Evolutionary conservation across 2,888 invertebrate species (phyloP), one percentile per base, ranked within the genome.

Genomic region (Dendrolimus pini): DNA sequence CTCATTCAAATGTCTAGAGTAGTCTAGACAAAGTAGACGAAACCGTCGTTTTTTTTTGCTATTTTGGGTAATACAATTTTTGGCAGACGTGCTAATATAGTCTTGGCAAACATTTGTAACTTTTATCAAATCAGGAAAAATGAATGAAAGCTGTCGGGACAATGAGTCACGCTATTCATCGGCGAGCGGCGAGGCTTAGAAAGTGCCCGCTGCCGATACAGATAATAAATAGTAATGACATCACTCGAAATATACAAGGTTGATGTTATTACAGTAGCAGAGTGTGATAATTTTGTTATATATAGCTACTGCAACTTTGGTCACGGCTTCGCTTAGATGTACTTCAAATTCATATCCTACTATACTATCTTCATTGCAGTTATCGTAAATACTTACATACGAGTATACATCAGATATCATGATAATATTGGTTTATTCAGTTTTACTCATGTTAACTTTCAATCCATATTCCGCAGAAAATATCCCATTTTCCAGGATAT

Each of bases 11-110:
- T 78, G 87, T 88, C 89, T 89, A 88, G 89, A 89, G 86, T 72
- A 69, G 87, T 88, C 89, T 89, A 88, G 89, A 89, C 87, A 72
- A 69, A 71, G 70, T 71, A 74, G 72, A 76, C 70, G 75, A 78
- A 71, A 72, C 71, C 77, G 69, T 71, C 70, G 81, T 83, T 71
- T 78, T 82, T 81, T 80, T 30, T 30, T 30, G 30, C 84, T 83
- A 66, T 86, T 85, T 87, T 82, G 80, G 78, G 87, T 87, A 88
- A 83, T 84, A 85, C 79, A 80, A 74, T 78, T 83, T 85, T 88
- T 89, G 89, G 88, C 89, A 89, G 82, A 75, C 72, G 71, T 73
- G 72, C 79, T 78, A 77, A 81, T 77, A 83, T 80, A 80, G 70
- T 81, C 81, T 87, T 89, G 89, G 87, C 89, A 89, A 82, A 76